These are phyloP conservation scores for Diploscapter pachys DNA, from an alignment of 1,140 invertebrate genomes.

Conservation along the genomic window DNA sequence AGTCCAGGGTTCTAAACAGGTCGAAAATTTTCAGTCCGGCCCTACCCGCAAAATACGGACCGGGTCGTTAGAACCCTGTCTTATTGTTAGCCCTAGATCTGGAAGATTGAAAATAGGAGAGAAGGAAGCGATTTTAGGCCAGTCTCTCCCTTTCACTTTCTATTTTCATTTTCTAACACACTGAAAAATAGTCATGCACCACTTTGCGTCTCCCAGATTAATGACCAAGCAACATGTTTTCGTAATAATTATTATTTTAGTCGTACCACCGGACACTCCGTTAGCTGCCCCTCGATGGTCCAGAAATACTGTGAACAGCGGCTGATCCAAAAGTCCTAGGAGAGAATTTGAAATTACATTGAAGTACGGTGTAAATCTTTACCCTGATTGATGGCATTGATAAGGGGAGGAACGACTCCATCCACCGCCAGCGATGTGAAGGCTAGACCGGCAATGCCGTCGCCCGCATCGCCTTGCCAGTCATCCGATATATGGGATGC, in stretches of 20 bases:
- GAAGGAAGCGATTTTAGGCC: no score
- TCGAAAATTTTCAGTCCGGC: no score
- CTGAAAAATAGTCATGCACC: no score
- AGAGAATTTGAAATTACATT: not conserved
- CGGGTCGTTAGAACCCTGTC: no score
- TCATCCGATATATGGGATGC: slow-evolving; percentile 22
- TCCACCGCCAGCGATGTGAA: slow-evolving; percentile 34
- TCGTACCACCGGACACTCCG: slow-evolving; percentile 35
- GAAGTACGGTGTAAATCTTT: slow-evolving; percentile 1
- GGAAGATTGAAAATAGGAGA: no score
- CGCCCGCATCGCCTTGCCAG: slow-evolving; percentile 23
- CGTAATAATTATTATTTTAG: no score
- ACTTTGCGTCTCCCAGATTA: no score
- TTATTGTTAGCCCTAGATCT: not conserved
- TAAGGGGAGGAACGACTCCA: slow-evolving; percentile 23
- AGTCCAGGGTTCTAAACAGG: no score
- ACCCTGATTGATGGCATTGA: slow-evolving; percentile 36
- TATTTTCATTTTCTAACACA: no score
- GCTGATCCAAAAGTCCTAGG: slow-evolving; percentile 27
- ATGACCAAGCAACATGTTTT: no score
- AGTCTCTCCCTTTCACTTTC: no score
- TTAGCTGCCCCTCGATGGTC: slow-evolving; percentile 34
- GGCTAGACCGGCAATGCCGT: slow-evolving; percentile 37
- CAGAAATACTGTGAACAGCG: slow-evolving; percentile 41
- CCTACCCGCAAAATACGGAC: no score